Conservation (phyloP, 2,113 vertebrate genomes). For the Dunckerocampus dactyliophorus region DNA sequence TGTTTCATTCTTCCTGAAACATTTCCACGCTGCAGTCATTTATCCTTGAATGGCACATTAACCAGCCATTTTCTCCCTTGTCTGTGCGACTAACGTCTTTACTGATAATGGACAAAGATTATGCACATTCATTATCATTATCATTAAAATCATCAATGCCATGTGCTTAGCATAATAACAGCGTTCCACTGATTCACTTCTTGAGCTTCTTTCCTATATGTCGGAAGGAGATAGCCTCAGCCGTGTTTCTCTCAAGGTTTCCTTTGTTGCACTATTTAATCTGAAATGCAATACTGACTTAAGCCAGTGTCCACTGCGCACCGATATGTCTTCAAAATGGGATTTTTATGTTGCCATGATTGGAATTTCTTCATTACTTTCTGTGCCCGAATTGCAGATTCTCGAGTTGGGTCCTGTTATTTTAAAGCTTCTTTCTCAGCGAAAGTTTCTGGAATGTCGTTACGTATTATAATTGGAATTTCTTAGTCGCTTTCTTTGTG, state of each 20-base stretch:
- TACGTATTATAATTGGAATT: neutral
- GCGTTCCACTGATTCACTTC: conserved; percentile 30
- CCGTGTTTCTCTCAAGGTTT: conserved; percentile 21
- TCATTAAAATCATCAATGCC: conserved; percentile 61
- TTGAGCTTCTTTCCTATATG: conserved; percentile 1
- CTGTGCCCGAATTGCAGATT: neutral
- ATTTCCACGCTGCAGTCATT: conserved; percentile 33
- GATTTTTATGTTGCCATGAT: neutral
- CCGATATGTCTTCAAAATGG: neutral
- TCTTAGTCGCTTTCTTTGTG: neutral
- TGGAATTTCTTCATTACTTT: neutral
- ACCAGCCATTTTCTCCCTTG: conserved; percentile 41
- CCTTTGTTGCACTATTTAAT: conserved; percentile 14
- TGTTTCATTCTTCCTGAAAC: conserved; percentile 22
- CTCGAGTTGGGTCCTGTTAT: no score
- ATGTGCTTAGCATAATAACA: conserved; percentile 49
- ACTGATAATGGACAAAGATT: conserved; percentile 63
- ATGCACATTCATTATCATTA: conserved; percentile 69
- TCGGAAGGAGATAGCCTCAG: conserved; percentile 7
- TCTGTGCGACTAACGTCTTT: conserved; percentile 37
- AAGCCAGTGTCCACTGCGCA: neutral
- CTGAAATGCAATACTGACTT: conserved; percentile 2
- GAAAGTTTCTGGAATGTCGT: neutral
- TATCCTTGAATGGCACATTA: conserved; percentile 58
- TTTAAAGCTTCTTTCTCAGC: neutral